phyloP scores from a whole-genome alignment of 2,797 vertebrate genomes.

The Silurus lanzhouensis region DNA sequence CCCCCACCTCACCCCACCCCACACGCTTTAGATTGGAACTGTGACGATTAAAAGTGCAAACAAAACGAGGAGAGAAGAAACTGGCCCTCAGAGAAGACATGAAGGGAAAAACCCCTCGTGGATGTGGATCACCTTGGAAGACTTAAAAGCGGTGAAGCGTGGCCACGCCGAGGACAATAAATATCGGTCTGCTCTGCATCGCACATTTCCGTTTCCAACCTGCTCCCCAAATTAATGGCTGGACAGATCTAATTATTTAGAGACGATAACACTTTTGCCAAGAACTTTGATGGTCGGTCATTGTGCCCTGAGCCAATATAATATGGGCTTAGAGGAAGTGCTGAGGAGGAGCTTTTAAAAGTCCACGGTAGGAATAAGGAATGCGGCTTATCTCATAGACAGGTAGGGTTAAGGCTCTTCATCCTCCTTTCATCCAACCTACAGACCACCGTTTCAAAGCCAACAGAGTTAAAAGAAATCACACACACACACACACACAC shows the following conservation, averaged over 20 bases:
- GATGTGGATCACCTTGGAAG: slow-evolving; percentile 4
- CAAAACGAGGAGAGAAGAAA: neutral
- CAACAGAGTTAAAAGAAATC: slow-evolving; percentile 14
- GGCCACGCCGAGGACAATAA: slow-evolving; percentile 34
- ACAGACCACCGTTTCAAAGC: slow-evolving; percentile 32
- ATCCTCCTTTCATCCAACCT: slow-evolving; percentile 44
- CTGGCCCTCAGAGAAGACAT: neutral
- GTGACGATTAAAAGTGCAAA: neutral
- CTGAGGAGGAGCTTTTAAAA: slow-evolving; percentile 55
- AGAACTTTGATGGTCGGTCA: slow-evolving; percentile 55
- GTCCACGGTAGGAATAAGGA: slow-evolving; percentile 32
- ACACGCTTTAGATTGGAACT: no score
- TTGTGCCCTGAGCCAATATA: slow-evolving; percentile 49
- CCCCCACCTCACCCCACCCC: neutral
- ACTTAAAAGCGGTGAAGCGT: slow-evolving; percentile 25
- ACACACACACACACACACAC: no score
- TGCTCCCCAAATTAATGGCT: slow-evolving; percentile 51
- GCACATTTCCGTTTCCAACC: slow-evolving; percentile 55
- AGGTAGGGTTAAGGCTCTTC: slow-evolving; percentile 35
- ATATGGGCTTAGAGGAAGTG: slow-evolving; percentile 48
- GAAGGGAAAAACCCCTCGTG: neutral
- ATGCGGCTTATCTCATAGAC: slow-evolving; percentile 37
- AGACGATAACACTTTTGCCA: slow-evolving; percentile 53
- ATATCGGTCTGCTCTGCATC: slow-evolving; percentile 43
- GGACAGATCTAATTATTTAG: slow-evolving; percentile 56